Evolutionary conservation across 1,140 invertebrate species (phyloP).

Genomic region (Brachionus sp.): DNA sequence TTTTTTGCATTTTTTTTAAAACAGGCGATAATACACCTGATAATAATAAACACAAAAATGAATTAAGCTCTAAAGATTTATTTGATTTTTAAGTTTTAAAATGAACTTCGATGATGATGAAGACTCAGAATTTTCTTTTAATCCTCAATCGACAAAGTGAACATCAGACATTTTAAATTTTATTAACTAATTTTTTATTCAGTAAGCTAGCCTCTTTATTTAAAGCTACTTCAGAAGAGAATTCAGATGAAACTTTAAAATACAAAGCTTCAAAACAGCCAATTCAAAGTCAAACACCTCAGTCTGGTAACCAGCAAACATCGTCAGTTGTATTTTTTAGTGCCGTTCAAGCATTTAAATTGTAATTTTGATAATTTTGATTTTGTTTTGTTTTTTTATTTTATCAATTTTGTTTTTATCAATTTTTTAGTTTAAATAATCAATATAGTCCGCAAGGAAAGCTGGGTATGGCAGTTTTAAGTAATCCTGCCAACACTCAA

Average conservation of each 20-base stretch:
- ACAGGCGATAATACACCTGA: constrained; percentile 1
- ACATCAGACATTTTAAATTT: neutral
- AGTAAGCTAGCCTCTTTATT: constrained; percentile 40
- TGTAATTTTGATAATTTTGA: constrained; percentile 50
- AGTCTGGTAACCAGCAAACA: constrained; percentile 47
- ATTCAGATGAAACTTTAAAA: constrained; percentile 20
- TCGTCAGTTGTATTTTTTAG: constrained; percentile 52
- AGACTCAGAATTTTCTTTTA: constrained; percentile 39
- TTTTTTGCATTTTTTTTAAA: neutral
- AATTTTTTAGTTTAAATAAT: constrained; percentile 53
- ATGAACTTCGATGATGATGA: constrained; percentile 46
- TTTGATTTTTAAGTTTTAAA: constrained; percentile 18
- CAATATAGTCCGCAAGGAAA: constrained; percentile 58
- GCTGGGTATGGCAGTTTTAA: constrained; percentile 57
- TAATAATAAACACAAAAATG: neutral
- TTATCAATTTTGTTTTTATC: constrained; percentile 1
- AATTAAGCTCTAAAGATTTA: neutral
- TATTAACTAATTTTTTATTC: neutral
- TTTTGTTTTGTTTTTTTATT: no score
- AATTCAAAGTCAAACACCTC: neutral
- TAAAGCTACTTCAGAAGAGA: neutral
- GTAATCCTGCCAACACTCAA: constrained; percentile 47
- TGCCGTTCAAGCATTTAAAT: constrained; percentile 56
- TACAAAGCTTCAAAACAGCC: constrained; percentile 40
- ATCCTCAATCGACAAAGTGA: constrained; percentile 27